Conservation (phyloP, 2,113 vertebrate species). For the Orientallactaga bullata region DNA sequence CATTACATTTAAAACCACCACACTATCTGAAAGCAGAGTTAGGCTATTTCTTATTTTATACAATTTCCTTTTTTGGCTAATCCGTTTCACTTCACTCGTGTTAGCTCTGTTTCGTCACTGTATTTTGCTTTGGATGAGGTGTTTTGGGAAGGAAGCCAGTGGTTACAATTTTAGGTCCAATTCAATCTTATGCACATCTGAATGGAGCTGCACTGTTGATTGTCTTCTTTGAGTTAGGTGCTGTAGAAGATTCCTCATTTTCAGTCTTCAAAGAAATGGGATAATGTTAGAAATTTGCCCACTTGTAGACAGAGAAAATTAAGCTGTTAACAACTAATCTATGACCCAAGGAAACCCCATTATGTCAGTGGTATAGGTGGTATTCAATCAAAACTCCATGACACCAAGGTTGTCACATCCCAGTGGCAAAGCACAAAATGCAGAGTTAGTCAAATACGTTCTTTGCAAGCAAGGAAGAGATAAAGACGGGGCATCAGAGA, state of each 20-base stretch:
- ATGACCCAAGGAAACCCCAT: neutral
- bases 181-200: neutral
- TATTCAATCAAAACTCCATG: neutral
- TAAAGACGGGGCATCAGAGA: neutral
- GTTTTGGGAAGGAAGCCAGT: neutral
- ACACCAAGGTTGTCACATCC: neutral
- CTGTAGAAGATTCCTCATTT: neutral
- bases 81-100: neutral
- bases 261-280: neutral
- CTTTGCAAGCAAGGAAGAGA: neutral
- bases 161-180: slow-evolving; percentile 1
- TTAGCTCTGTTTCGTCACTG: neutral
- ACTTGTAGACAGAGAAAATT: neutral
- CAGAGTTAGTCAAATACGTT: too few relatives aligned
- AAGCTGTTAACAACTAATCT: neutral
- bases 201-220: neutral
- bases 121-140: neutral
- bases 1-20: too few relatives aligned
- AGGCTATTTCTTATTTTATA: neutral
- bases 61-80: neutral
- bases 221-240: neutral
- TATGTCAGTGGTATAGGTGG: neutral
- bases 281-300: neutral
- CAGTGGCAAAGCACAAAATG: neutral
- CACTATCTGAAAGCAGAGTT: neutral